Evolutionary conservation across 2,113 vertebrate species (phyloP), one percentile per base, ranked within the genome.

Genomic region (Lophotis ruficrista): DNA sequence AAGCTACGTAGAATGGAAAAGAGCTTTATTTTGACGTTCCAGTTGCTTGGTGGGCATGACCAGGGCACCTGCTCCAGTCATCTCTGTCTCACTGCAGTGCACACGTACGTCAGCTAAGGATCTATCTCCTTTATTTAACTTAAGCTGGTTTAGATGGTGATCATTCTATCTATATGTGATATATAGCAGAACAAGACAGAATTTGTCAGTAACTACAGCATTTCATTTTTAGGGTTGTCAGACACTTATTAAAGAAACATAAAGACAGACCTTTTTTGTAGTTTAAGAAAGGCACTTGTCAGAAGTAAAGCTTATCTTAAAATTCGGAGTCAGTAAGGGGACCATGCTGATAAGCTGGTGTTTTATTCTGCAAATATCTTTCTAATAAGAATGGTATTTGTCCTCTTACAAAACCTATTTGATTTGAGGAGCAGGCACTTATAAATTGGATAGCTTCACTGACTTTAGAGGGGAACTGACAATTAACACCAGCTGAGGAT

Each of bases 51-150:
- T 81, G 68, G 31, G 16, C 38, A 61, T 3, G 25, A 6, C 48
- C 43, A 45, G 25, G 56, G 81, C 47, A 27, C 31, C 25, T 75
- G 3, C 6, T 47, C 35, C 0, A 0, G 2, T 6, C 5, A 0
- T 31, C 22, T 60, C 58, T 81, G 53, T 83, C 54, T 54, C 47
- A 7, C 23, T 43, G 37, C 61, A 35, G 21, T 43, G 38, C 47
- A 18, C 5, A 1, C 23, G 5, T 23, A 53, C 1, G 0, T 22
- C 0, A 0, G 21, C 28, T 48, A 12, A 37, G 22, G 43, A 14
- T n/a, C 35, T 48, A 1, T 6, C 10, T 37, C 12, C 58, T 75
- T 30, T 38, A 2, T 31, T 79, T 78, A 31, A 4, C 14, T 24
- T 24, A 6, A 41, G 4, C 27, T 66, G 10, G 2, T 64, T 50